phyloP scores from a whole-genome alignment of 2,888 invertebrate species.

The Brachyopa scutellaris region DNA sequence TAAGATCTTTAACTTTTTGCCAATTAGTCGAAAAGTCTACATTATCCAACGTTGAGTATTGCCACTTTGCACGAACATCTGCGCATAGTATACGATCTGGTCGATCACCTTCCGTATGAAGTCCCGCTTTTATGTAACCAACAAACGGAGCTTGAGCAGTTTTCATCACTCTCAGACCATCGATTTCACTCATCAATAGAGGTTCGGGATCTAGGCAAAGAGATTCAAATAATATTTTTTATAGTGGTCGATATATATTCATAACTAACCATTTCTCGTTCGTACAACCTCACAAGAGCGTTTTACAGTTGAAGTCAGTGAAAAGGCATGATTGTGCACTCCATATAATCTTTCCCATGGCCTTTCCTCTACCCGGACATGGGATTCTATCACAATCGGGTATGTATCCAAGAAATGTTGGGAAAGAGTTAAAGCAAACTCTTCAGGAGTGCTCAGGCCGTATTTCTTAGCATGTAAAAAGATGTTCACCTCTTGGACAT shows the following conservation, averaged over 20 bases:
- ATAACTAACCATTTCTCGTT: conserved; percentile 55
- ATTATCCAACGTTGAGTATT: conserved; percentile 64
- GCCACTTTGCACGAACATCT: conserved; percentile 72
- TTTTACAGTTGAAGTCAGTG: conserved; percentile 52
- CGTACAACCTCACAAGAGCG: conserved; percentile 73
- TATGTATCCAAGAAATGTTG: conserved; percentile 72
- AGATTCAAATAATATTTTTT: background rate
- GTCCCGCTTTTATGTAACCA: conserved; percentile 72
- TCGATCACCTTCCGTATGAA: conserved; percentile 73
- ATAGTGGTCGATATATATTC: background rate
- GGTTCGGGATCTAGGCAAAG: conserved; percentile 42
- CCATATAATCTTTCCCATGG: conserved; percentile 72
- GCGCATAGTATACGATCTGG: conserved; percentile 72
- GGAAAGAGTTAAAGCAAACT: conserved; percentile 72
- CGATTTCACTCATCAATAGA: conserved; percentile 69
- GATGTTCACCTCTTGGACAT: conserved; percentile 73
- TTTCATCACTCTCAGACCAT: conserved; percentile 70
- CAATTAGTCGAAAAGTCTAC: conserved; percentile 70
- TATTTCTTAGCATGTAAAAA: conserved; percentile 71
- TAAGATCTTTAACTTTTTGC: conserved; percentile 66
- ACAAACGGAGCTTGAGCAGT: conserved; percentile 73
- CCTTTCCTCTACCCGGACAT: conserved; percentile 69
- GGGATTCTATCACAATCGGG: conserved; percentile 67
- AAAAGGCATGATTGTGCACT: conserved; percentile 72
- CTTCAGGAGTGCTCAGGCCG: conserved; percentile 71